A percentile compares a stretch with the other conserved stretches of the same genome.
phyloP scores from a whole-genome alignment of 2,113 vertebrate genomes.

The Eudyptes chrysolophus region DNA sequence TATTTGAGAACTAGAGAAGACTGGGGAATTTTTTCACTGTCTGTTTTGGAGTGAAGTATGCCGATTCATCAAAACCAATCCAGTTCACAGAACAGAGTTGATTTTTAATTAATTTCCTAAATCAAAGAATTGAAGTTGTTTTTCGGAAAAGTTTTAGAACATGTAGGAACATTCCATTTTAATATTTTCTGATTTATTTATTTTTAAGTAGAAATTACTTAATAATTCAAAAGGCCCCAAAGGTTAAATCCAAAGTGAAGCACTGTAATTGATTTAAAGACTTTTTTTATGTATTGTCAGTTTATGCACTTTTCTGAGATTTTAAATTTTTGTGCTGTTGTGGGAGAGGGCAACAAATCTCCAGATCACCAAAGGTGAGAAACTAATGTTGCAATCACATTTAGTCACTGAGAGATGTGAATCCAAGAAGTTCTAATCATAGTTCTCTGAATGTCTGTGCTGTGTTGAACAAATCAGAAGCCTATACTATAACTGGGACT shows the following conservation, averaged over 20 bases:
- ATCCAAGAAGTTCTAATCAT: neutral
- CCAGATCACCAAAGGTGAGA: neutral
- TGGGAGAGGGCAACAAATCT: neutral
- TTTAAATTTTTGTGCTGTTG: neutral
- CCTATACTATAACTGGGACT: neutral
- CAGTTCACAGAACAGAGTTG: neutral
- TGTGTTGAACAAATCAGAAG: neutral
- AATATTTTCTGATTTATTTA: neutral
- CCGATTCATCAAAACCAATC: neutral
- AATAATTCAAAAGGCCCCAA: neutral
- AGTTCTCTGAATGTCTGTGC: neutral
- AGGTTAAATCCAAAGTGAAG: conserved; percentile 29
- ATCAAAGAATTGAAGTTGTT: neutral
- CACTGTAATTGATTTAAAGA: neutral
- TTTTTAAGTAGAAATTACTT: conserved; percentile 4
- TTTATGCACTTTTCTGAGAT: neutral
- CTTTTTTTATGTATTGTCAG: neutral
- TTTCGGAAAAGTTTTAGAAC: neutral
- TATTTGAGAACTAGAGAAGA: neutral
- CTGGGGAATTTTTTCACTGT: neutral
- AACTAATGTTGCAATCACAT: neutral
- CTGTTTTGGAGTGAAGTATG: neutral
- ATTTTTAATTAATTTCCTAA: neutral
- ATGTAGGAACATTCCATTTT: neutral
- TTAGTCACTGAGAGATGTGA: neutral